Evolutionary conservation across 2,888 invertebrate genomes (phyloP).

Genomic region (Lasioglossum pauxillum): DNA sequence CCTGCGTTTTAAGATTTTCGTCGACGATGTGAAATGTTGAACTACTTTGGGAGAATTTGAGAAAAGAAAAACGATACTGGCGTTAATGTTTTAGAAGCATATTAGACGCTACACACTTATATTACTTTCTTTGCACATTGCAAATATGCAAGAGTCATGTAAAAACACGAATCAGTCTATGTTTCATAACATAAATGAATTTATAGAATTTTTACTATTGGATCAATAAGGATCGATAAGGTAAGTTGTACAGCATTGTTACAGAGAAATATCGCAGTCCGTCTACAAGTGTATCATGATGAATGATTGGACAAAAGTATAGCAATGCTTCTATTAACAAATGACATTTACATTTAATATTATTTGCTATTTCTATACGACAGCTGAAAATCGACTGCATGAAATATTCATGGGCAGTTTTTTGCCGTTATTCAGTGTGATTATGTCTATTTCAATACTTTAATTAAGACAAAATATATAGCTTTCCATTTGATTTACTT

Average conservation of each 20-base stretch:
- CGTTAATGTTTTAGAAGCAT: not conserved
- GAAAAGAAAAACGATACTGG: not conserved
- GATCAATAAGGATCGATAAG: slow-evolving; percentile 41
- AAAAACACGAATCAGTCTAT: not conserved
- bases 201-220: not conserved
- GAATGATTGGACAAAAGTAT: not conserved
- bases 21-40: not conserved
- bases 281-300: not conserved
- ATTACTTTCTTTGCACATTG: not conserved
- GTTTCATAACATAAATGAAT: not conserved
- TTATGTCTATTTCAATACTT: not conserved
- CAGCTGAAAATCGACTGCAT: slow-evolving; percentile 7
- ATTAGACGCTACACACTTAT: no score
- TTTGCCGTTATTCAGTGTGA: not conserved
- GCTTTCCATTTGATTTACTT: not conserved
- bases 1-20: not conserved
- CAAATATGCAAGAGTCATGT: not conserved
- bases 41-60: not conserved
- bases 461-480: not conserved
- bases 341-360: not conserved
- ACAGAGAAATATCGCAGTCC: slow-evolving; percentile 19
- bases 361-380: slow-evolving; percentile 7
- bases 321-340: not conserved
- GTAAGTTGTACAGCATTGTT: slow-evolving; percentile 40
- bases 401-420: not conserved